Base-by-base conservation (phyloP, 2,888 invertebrate species). In the Tortricodes alternella region DNA sequence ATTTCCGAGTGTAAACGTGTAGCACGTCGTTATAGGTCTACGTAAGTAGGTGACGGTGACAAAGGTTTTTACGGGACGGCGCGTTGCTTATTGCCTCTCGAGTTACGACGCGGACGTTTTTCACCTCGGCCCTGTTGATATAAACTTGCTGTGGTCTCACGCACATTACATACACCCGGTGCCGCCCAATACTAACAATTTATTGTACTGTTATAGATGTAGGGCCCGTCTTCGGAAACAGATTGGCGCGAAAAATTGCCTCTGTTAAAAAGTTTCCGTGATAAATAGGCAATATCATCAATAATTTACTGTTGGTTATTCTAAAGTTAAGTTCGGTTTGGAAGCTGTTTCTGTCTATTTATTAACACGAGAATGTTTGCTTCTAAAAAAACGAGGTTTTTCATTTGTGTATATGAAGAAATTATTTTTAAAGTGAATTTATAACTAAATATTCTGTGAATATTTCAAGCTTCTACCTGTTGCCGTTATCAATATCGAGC, bases 161-260 rank as follows among this genome's bases (percentile, higher is more conserved):
- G 78, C 79, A 83, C 85, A 85, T 85, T 83, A 78, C 76, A 61
- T 63, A 62, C 86, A 86, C 70, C 80, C 75, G 85, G 76, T 69
- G 70, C 72, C 50, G 58, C 59, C 74, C 79, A 78, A 83, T 83
- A 85, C 79, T 80, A 77, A 70, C 78, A 79, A 85, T 86, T 85
- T 86, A 85, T 86, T 82, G 82, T 81, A 78, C 78, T 79, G 80
- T 80, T 83, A 84, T 82, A 80, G 82, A 83, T 83, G 75, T 70
- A 66, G 66, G 63, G 66, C 66, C 73, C 73, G 74, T 58, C 53
- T 46, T 53, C 46, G 35, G 41, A 51, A 51, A 49, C 39, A 55
- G 35, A 49, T 56, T 46, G 53, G 38, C 41, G 16, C 24, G 29
- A 56, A 49, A 43, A 43, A 56, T 49, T 35, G 49, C 11, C 34